phyloP scores from a whole-genome alignment of 2,888 invertebrate species.

The Conchocele bisecta region DNA sequence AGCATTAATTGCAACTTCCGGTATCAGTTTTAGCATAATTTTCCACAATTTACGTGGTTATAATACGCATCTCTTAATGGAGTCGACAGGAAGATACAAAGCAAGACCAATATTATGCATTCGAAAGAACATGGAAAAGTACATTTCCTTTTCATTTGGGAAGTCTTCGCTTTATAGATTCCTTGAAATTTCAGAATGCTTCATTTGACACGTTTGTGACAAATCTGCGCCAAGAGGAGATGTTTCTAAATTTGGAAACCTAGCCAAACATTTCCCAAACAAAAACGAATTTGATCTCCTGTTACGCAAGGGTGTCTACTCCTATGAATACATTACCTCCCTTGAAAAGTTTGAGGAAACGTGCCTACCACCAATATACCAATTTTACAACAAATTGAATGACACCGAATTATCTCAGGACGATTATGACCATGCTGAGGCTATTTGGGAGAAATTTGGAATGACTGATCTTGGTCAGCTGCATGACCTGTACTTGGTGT shows the following conservation, averaged over 20 bases:
- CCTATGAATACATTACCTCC: neutral
- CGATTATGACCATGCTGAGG: too few species aligned
- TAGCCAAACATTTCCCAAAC: slow-evolving; percentile 7
- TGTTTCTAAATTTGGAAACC: neutral
- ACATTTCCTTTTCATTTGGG: slow-evolving; percentile 55
- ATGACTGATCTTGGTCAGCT: too few species aligned
- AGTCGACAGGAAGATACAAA: slow-evolving; percentile 26
- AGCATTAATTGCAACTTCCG: too few species aligned
- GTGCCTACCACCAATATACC: neutral
- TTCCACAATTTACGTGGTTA: slow-evolving; percentile 47
- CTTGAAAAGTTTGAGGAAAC: neutral
- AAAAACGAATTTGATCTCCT: slow-evolving; percentile 7
- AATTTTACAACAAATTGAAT: slow-evolving; percentile 1
- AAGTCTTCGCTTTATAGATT: slow-evolving; percentile 60
- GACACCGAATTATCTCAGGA: neutral
- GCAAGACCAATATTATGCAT: slow-evolving; percentile 42
- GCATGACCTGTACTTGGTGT: too few species aligned
- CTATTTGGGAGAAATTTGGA: too few species aligned
- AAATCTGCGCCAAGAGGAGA: slow-evolving; percentile 6
- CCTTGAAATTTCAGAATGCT: slow-evolving; percentile 30
- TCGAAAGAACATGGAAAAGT: slow-evolving; percentile 60
- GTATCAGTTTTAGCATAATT: too few species aligned
- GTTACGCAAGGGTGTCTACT: slow-evolving; percentile 41
- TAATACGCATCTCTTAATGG: slow-evolving; percentile 32
- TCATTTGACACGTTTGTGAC: slow-evolving; percentile 31